These are phyloP conservation scores for Dasypus novemcinctus DNA, from an alignment of 2,113 vertebrate genomes.

Conservation along the genomic window DNA sequence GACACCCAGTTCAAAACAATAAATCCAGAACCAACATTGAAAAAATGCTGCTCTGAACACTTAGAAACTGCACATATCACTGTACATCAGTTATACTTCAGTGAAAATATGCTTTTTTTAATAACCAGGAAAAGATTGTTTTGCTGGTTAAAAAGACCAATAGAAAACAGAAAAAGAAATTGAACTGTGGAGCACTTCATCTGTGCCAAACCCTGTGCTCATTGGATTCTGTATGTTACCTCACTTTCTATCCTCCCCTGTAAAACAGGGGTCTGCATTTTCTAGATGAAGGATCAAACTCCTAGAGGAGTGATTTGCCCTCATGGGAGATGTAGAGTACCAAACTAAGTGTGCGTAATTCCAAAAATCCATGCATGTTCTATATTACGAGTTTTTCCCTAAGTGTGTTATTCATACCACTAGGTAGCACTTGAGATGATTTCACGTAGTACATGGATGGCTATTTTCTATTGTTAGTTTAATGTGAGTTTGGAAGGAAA, in stretches of 20 bases:
- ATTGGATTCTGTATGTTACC: background rate
- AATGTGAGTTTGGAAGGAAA: background rate
- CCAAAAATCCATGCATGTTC: background rate
- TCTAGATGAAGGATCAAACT: background rate
- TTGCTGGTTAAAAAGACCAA: background rate
- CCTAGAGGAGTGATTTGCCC: background rate
- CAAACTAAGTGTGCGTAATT: background rate
- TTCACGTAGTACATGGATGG: background rate
- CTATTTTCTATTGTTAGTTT: background rate
- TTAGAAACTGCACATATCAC: background rate
- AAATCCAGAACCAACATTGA: background rate
- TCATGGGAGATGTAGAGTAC: background rate
- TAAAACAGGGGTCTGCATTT: background rate
- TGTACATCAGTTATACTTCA: background rate
- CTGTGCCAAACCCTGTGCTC: background rate
- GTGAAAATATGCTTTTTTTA: background rate
- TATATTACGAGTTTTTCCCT: background rate
- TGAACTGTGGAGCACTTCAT: background rate
- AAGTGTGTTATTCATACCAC: background rate
- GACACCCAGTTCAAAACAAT: background rate
- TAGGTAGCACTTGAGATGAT: background rate
- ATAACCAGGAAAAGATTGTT: background rate
- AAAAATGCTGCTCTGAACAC: background rate
- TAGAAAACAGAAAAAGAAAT: background rate
- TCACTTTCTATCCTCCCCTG: background rate